A percentile compares a stretch with the other conserved stretches of the same genome.
phyloP scores from a whole-genome alignment of 2,888 invertebrate genomes.

The Cryptus viduatorius region DNA sequence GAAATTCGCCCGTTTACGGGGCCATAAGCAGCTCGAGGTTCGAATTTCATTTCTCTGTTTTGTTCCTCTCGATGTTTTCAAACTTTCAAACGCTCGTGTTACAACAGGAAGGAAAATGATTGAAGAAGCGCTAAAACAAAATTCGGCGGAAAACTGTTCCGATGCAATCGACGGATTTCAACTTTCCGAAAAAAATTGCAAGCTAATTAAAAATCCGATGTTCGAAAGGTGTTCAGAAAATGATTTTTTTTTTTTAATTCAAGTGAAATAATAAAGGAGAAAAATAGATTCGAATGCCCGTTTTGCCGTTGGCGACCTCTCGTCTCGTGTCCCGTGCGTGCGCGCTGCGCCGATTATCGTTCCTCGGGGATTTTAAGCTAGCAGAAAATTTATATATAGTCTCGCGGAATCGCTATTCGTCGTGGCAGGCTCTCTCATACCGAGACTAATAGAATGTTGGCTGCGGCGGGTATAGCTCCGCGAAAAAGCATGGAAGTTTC shows the following conservation, averaged over 20 bases:
- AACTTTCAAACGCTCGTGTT: background rate
- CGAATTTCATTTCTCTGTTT: background rate
- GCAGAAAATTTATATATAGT: slow-evolving; percentile 38
- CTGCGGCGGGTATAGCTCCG: slow-evolving; percentile 22
- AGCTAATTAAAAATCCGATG: background rate
- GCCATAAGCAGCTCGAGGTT: background rate
- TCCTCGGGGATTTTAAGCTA: background rate
- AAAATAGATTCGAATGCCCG: background rate
- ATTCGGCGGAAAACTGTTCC: no score
- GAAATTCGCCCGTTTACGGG: background rate
- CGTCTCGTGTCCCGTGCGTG: slow-evolving; percentile 5
- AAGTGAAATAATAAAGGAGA: background rate
- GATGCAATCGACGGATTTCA: no score
- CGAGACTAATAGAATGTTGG: slow-evolving; percentile 35
- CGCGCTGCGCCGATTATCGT: background rate
- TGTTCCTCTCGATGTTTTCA: background rate
- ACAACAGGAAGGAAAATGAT: no score
- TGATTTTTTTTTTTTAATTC: background rate
- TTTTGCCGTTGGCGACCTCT: slow-evolving; percentile 28
- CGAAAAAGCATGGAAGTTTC: slow-evolving; percentile 35
- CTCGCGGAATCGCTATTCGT: slow-evolving; percentile 35
- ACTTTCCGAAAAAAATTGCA: no score
- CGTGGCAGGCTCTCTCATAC: slow-evolving; percentile 10
- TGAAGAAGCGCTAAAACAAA: no score
- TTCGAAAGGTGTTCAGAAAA: background rate